phyloP scores from a whole-genome alignment of 1,140 invertebrate species.

The Halotydeus destructor region DNA sequence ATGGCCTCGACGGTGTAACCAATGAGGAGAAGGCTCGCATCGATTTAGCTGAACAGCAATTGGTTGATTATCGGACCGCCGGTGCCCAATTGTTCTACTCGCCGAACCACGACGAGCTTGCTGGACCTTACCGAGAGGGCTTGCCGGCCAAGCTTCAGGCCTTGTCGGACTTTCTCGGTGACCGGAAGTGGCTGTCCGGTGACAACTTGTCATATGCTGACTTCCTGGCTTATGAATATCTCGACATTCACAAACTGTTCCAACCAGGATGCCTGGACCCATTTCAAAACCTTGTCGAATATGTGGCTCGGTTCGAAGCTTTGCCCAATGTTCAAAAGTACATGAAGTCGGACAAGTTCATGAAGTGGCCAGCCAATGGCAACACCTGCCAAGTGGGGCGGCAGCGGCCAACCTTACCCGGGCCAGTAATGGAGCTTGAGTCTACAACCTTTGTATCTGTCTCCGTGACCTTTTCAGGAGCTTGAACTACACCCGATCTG shows the following conservation, averaged over 20 bases:
- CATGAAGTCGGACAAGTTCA: constrained; percentile 23
- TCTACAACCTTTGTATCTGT: no score
- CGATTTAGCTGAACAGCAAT: constrained; percentile 27
- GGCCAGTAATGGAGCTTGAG: no score
- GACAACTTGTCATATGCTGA: constrained; percentile 30
- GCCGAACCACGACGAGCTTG: constrained; percentile 11
- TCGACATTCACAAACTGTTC: constrained; percentile 27
- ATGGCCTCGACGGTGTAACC: constrained; percentile 22
- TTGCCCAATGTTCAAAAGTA: constrained; percentile 24
- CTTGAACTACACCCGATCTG: no score
- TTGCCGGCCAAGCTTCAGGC: constrained; percentile 22
- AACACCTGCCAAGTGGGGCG: no score
- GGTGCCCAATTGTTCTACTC: constrained; percentile 19
- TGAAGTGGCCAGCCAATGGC: no score
- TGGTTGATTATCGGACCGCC: constrained; percentile 26
- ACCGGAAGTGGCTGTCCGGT: constrained; percentile 26
- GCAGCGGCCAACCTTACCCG: no score
- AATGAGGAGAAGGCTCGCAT: constrained; percentile 25
- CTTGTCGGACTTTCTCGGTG: constrained; percentile 24
- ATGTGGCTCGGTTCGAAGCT: constrained; percentile 23
- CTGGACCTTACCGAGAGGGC: constrained; percentile 19
- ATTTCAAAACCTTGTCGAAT: constrained; percentile 26
- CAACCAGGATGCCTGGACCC: constrained; percentile 24
- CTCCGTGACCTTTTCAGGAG: no score
- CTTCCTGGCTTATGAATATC: constrained; percentile 30